These are phyloP conservation scores for Chaunax sp. DNA, from an alignment of 2,797 vertebrate genomes.

Conservation along the genomic window DNA sequence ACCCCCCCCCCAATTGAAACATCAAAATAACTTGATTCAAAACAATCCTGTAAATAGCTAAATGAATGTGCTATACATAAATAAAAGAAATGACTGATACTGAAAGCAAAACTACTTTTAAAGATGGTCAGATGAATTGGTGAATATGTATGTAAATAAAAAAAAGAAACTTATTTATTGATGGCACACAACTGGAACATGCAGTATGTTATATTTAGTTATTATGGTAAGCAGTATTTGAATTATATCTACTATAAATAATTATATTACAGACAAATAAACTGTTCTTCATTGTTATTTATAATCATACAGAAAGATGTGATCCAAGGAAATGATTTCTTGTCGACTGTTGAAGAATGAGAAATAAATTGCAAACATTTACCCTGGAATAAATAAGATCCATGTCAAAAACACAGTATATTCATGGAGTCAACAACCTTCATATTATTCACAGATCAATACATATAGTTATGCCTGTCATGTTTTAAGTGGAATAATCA, in stretches of 20 bases:
- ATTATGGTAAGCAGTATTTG: not conserved
- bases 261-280: not conserved
- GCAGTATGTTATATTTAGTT: slow-evolving; percentile 6
- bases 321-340: not conserved
- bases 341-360: no score
- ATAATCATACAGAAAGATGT: not conserved
- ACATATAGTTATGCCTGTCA: no score
- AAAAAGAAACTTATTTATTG: slow-evolving; percentile 50
- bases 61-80: slow-evolving; percentile 15
- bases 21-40: no score
- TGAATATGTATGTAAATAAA: slow-evolving; percentile 72
- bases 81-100: slow-evolving; percentile 6
- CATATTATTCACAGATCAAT: no score
- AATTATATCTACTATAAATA: not conserved
- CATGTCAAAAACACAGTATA: no score
- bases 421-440: no score
- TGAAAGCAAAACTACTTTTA: slow-evolving; percentile 40
- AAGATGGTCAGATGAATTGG: slow-evolving; percentile 38
- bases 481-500: not conserved
- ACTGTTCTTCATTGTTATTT: not conserved
- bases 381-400: no score
- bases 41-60: slow-evolving; percentile 55
- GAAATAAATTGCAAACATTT: no score
- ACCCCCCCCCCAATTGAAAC: no score
- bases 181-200: slow-evolving; percentile 33